These are phyloP conservation scores for Drosophila ohnishii DNA, from an alignment of 1,140 invertebrate genomes.

Conservation along the genomic window DNA sequence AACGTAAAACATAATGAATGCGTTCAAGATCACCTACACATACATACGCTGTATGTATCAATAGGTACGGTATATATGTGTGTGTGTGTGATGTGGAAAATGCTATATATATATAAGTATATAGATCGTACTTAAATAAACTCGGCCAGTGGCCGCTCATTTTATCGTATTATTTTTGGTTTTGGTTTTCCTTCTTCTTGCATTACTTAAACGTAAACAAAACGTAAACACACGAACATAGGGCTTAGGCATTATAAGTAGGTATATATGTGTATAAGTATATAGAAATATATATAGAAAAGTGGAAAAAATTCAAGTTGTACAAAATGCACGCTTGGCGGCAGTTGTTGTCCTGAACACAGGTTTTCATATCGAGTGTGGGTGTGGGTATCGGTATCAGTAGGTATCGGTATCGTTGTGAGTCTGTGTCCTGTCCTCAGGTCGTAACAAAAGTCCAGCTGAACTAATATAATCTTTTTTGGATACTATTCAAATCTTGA, in stretches of 20 bases:
- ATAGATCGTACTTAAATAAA: conserved; percentile 62
- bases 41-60: conserved; percentile 49
- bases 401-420: conserved; percentile 15
- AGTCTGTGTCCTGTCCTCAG: conserved; percentile 21
- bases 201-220: conserved; percentile 69
- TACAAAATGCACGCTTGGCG: conserved; percentile 60
- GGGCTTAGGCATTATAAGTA: conserved; percentile 62
- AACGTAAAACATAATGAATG: conserved; percentile 59
- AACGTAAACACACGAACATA: conserved; percentile 70
- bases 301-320: conserved; percentile 50
- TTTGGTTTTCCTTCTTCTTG: conserved; percentile 52
- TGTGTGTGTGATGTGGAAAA: conserved; percentile 39
- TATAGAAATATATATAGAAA: conserved; percentile 61
- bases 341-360: conserved; percentile 48
- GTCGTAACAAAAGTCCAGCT: conserved; percentile 11
- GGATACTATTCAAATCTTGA: not conserved
- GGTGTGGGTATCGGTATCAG: conserved; percentile 6
- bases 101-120: conserved; percentile 38
- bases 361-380: conserved; percentile 47
- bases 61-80: conserved; percentile 35
- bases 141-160: conserved; percentile 55
- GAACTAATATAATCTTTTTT: not conserved
- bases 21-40: conserved; percentile 58
- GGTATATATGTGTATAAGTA: conserved; percentile 52
- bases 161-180: conserved; percentile 42